A percentile compares a stretch with the other conserved stretches of the same genome.
Evolutionary conservation across 2,797 vertebrate species (phyloP).

Genomic region (Myotis pilosus): DNA sequence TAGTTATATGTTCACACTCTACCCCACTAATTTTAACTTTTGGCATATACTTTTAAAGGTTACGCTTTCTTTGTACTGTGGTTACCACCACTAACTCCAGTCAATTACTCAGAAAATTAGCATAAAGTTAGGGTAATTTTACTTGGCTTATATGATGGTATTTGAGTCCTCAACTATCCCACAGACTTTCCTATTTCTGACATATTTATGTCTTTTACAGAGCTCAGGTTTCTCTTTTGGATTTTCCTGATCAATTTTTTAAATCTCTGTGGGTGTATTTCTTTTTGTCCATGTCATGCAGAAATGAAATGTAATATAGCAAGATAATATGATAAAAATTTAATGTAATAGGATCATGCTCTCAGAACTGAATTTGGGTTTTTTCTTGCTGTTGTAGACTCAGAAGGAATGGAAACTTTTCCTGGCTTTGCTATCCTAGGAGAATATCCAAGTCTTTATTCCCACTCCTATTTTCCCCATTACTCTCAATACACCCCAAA

Average conservation of each 20-base stretch:
- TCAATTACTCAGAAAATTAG: constrained; percentile 21
- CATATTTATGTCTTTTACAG: background rate
- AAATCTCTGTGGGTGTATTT: background rate
- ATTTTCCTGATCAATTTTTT: background rate
- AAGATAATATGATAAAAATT: background rate
- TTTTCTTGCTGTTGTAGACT: background rate
- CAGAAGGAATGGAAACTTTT: background rate
- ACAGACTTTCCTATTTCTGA: background rate
- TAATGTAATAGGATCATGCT: background rate
- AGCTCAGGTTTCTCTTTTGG: background rate
- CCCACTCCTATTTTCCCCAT: background rate
- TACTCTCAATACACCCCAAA: background rate
- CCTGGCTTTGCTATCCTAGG: background rate
- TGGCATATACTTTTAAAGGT: background rate
- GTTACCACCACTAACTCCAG: background rate
- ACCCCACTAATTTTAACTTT: background rate
- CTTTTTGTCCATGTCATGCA: background rate
- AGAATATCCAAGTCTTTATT: background rate
- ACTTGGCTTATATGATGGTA: background rate
- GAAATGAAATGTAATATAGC: background rate
- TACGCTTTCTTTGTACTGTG: background rate
- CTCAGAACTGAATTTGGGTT: background rate
- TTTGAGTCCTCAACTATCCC: background rate
- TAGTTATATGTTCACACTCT: background rate
- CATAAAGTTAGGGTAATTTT: background rate